Base-by-base conservation (phyloP, 2,113 vertebrate genomes). In the Clinocottus analis region DNA sequence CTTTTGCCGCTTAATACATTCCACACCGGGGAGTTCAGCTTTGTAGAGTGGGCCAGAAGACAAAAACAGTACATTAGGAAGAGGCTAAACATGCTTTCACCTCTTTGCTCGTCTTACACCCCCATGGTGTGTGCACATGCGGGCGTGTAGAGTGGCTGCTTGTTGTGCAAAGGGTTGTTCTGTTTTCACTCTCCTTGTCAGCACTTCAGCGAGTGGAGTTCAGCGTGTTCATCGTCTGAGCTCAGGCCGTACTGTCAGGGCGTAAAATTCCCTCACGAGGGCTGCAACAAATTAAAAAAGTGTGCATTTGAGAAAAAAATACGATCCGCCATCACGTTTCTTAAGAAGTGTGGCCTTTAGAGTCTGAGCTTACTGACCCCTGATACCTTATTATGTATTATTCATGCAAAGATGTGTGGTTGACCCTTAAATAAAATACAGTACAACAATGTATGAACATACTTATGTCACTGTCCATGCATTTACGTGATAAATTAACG, bases 1-100 rank as follows among this genome's bases (percentile, higher is more conserved):
- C 84, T 90, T 82, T 80, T 72, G 74, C 27, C 27, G n/a, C 80
- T 71, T 82, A 68, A 88, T 85, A 88, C 65, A 90, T 85, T 88
- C 69, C 76, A 83, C 73, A 74, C 74, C 0, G 6, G 77, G 86
- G 87, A 87, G 66, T 76, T 86, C 17, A 74, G 69, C 67, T n/a
- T 62, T 62, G 75, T 66, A 80, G 80, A 80, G 72, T 35, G 67
- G 55, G 74, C 82, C 81, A 75, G 72, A 62, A 81, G 77, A 83
- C 47, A 51, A 62, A 66, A 81, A 75, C 75, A 75, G 62, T 55
- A 68, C 75, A 66, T 27, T 21, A 51, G 60, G 21, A 55, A 56
- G 79, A 39, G 59, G 60, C 64, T 58, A 37, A 51, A 88, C 61
- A 63, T 27, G 16, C 7, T 78, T 58, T 84, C 68, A 69, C 66